phyloP scores from a whole-genome alignment of 2,113 vertebrate species.

The Trichomycterus rosablanca region DNA sequence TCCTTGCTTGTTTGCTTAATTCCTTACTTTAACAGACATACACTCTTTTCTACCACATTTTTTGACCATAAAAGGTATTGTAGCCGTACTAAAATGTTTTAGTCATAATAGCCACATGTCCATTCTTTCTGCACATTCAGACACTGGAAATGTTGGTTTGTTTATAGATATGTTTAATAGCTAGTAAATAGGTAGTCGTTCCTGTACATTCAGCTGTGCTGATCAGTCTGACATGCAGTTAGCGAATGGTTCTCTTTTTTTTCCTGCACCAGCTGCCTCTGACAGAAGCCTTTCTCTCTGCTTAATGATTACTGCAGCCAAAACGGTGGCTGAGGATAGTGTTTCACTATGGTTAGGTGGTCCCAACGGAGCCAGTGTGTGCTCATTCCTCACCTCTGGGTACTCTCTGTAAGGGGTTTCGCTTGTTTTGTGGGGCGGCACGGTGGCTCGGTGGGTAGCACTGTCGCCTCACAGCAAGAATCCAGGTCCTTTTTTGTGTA shows the following conservation, averaged over 20 bases:
- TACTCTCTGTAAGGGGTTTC: no score
- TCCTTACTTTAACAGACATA: conserved; percentile 3
- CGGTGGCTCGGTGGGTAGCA: no score
- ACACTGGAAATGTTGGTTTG: neutral
- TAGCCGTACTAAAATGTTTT: conserved; percentile 12
- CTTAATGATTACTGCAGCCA: neutral
- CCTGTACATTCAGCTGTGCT: conserved; percentile 35
- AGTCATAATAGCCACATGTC: conserved; percentile 3
- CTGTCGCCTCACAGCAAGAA: no score
- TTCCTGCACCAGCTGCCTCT: conserved; percentile 34
- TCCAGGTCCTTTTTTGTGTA: no score
- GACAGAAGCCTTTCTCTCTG: conserved; percentile 38
- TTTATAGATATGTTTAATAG: neutral
- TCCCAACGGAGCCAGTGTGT: no score
- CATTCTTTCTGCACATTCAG: neutral
- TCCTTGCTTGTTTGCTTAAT: conserved; percentile 7
- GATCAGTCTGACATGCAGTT: conserved; percentile 21
- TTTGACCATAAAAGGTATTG: conserved; percentile 52
- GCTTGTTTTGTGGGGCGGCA: no score
- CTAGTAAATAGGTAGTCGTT: neutral
- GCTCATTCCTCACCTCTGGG: no score
- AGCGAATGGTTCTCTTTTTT: conserved; percentile 3
- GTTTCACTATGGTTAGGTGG: no score
- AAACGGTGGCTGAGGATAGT: neutral
- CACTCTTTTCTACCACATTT: conserved; percentile 22